These are phyloP conservation scores for Siniperca chuatsi DNA, from an alignment of 2,113 vertebrate genomes.

Conservation along the genomic window DNA sequence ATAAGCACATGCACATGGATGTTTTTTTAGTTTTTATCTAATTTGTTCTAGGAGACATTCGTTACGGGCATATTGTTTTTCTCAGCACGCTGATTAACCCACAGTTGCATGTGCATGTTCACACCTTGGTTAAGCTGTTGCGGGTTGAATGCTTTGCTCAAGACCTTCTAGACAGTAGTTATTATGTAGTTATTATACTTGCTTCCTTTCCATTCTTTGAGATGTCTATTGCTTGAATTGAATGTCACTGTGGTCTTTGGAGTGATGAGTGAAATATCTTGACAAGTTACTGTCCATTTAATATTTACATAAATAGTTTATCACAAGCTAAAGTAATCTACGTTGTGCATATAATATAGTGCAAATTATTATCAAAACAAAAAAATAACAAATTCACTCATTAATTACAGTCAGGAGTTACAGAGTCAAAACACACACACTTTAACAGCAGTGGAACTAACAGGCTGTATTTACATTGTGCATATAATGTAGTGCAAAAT, in stretches of 20 bases:
- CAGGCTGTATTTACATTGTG: too few species aligned
- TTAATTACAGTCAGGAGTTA: too few species aligned
- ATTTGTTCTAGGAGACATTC: neutral
- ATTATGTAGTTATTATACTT: neutral
- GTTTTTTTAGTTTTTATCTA: neutral
- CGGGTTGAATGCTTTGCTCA: neutral
- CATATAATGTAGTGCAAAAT: too few species aligned
- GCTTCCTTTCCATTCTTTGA: neutral
- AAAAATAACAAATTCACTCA: too few species aligned
- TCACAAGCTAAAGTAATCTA: too few species aligned
- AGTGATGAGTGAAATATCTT: neutral
- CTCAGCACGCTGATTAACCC: neutral
- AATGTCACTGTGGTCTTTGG: neutral
- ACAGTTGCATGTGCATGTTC: neutral
- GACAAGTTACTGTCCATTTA: too few species aligned
- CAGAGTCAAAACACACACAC: too few species aligned
- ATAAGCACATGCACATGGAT: constrained; percentile 4
- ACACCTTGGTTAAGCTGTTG: neutral
- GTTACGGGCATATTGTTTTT: neutral
- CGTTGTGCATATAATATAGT: too few species aligned
- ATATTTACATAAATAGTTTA: too few species aligned
- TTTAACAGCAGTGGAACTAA: too few species aligned
- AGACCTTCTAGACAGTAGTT: neutral
- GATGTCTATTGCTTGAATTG: neutral
- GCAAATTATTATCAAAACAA: too few species aligned